These are phyloP conservation scores for Apis mellifera DNA, from an alignment of 1,140 invertebrate species.

Conservation along the genomic window DNA sequence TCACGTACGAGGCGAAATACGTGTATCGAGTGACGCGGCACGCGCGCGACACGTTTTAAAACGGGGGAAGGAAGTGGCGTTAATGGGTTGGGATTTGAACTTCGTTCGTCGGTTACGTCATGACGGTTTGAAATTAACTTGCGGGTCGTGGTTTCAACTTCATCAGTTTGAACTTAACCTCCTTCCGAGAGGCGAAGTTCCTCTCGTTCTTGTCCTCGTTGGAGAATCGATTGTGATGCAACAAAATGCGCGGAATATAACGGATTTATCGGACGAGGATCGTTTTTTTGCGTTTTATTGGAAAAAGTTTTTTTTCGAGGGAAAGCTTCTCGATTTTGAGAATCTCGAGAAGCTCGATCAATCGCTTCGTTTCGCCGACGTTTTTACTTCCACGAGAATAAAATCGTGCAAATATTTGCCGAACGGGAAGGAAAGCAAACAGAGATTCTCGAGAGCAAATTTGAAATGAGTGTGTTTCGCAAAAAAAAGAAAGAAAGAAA, in stretches of 20 bases:
- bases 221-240: neutral
- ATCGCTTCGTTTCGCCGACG: neutral
- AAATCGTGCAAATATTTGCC: neutral
- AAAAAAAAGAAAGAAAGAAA: too few relatives aligned
- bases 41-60: neutral
- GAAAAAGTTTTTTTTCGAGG: too few relatives aligned
- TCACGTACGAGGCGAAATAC: slow-evolving; percentile 31
- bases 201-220: neutral
- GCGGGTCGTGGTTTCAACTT: slow-evolving; percentile 33
- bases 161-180: slow-evolving; percentile 29
- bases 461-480: too few relatives aligned
- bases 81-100: neutral
- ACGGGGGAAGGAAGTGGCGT: neutral
- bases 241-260: neutral
- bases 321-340: too few relatives aligned
- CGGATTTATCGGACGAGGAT: too few relatives aligned
- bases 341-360: neutral
- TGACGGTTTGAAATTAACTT: neutral
- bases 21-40: slow-evolving; percentile 39
- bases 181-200: neutral
- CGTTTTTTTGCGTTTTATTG: too few relatives aligned
- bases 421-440: neutral
- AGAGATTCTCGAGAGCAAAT: neutral
- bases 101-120: neutral
- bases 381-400: neutral